Evolutionary conservation across 2,797 vertebrate species (phyloP).

Genomic region (Apogon hyalosoma): DNA sequence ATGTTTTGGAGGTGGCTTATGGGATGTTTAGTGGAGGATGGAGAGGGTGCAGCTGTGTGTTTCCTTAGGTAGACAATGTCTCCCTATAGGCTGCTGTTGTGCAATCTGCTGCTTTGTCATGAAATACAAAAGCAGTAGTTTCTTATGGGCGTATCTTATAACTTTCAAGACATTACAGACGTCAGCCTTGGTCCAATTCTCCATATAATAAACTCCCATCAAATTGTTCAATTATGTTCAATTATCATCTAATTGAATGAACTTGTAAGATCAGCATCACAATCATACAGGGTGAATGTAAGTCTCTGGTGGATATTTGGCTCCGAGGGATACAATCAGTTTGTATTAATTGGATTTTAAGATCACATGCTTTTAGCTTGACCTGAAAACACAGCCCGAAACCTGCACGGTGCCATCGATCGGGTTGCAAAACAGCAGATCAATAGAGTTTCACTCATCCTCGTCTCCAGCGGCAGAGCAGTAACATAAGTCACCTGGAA

Average conservation of each 20-base stretch:
- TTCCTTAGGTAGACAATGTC: constrained; percentile 36
- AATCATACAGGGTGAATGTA: background rate
- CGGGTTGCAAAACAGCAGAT: constrained; percentile 57
- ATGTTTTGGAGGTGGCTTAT: constrained; percentile 38
- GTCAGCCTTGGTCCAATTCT: constrained; percentile 19
- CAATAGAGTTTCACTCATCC: constrained; percentile 72
- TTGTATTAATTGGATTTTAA: constrained; percentile 47
- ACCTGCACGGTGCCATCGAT: constrained; percentile 54
- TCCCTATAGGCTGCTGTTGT: constrained; percentile 21
- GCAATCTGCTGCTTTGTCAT: constrained; percentile 40
- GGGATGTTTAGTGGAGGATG: constrained; percentile 4
- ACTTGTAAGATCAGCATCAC: constrained; percentile 9
- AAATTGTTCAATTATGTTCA: constrained; percentile 41
- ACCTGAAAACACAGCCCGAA: constrained; percentile 58
- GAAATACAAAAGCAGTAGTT: constrained; percentile 19
- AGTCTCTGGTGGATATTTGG: constrained; percentile 39
- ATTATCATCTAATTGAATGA: constrained; percentile 47
- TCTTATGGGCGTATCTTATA: constrained; percentile 44
- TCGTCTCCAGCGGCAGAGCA: constrained; percentile 54
- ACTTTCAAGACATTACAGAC: constrained; percentile 35
- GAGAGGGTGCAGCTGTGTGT: constrained; percentile 37
- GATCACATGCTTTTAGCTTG: constrained; percentile 36
- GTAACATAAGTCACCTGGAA: constrained; percentile 76
- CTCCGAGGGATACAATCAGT: constrained; percentile 15
- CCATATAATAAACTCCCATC: constrained; percentile 38